Evolutionary conservation across 2,888 invertebrate genomes (phyloP), one percentile per base, ranked within the genome.

Genomic region (Itoplectis maculator): DNA sequence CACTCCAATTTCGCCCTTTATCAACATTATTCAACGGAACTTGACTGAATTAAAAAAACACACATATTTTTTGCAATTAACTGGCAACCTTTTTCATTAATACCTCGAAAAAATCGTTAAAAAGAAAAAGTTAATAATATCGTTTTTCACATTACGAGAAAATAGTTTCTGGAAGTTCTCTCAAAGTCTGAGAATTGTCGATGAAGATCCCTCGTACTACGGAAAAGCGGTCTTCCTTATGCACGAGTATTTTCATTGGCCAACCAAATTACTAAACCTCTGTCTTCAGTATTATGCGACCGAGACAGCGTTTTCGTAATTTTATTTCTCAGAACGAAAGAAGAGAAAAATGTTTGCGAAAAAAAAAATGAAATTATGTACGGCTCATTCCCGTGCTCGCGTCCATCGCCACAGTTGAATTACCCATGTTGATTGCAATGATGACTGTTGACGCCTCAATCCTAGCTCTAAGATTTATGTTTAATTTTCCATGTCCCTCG

Each of bases 221-320:
- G 84, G 86, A 84, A 87, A 88, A 85, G 85, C 87, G 88, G 85
- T 87, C 85, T 87, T 87, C 82, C 85, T 79, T 63, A 83, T 83
- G 81, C 74, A 42, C 83, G 84, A 76, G 74, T 20, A 63, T 69
- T 78, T 65, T 75, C 23, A 75, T 2, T 47, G 80, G 75, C 40
- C 35, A 59, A 65, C 51, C 59, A 45, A 51, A 2, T 40, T 2
- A 45, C 45, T 29, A 51, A 56, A 51, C 45, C 54, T 51, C 23
- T 35, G 45, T 80, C 69, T 61, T 37, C 37, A 74, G 74, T 75
- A 79, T 75, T 75, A 75, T 70, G 75, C 63, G 63, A 69, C 80
- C 70, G 69, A 69, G 42, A 74, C 15, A 56, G 49, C 51, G 20
- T 23, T 54, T 47, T 40, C 40, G 37, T 18, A 7, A 35, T 72